Conservation (phyloP, 2,797 vertebrate species). For the Myotis myotis region DNA sequence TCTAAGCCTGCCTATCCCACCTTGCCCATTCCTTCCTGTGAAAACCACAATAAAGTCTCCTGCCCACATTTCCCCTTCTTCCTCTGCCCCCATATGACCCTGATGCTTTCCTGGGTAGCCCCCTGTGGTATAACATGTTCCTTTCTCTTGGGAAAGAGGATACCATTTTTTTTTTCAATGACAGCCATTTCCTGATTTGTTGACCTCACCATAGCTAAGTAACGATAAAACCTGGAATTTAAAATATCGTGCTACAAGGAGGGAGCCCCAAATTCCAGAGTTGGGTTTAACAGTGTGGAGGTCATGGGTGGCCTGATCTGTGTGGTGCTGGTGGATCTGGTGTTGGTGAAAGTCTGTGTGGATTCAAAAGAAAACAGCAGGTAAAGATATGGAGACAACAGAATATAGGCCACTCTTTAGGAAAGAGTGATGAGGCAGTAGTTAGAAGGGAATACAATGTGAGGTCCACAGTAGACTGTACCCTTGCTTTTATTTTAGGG, state of each 20-base stretch:
- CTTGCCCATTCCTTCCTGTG: not conserved
- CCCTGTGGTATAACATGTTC: not conserved
- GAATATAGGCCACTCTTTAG: not conserved
- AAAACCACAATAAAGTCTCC: not conserved
- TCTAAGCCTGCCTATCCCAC: not conserved
- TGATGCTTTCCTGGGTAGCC: not conserved
- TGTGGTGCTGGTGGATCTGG: not conserved
- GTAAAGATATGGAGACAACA: not conserved
- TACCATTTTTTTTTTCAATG: not conserved
- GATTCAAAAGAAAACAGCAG: not conserved
- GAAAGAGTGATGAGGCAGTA: not conserved
- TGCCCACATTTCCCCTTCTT: not conserved
- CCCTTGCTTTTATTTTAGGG: conserved; percentile 22
- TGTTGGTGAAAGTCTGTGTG: not conserved
- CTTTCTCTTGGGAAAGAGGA: not conserved
- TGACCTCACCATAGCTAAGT: not conserved
- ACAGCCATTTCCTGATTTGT: not conserved
- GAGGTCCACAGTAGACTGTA: not conserved
- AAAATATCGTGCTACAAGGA: not conserved
- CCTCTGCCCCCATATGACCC: not conserved
- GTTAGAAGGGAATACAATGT: not conserved
- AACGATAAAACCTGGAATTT: not conserved
- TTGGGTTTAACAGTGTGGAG: not conserved
- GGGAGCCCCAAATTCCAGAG: not conserved
- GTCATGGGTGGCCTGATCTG: not conserved